phyloP scores from a whole-genome alignment of 1,140 invertebrate genomes.

The Zaprionus nigranus region DNA sequence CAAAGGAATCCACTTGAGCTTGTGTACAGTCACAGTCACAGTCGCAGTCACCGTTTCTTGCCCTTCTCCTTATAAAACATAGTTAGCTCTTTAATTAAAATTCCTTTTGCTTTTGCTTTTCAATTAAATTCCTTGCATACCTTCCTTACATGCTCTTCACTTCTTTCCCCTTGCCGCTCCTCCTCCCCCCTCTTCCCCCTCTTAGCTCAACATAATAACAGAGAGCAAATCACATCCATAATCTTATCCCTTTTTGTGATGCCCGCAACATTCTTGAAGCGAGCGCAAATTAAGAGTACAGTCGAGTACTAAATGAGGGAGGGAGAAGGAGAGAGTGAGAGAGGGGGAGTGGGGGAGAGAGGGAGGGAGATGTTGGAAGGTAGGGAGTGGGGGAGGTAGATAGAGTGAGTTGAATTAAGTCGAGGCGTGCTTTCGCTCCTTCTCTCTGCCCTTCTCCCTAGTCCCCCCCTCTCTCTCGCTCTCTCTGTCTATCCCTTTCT shows the following conservation, averaged over 20 bases:
- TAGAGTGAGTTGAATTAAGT: constrained; percentile 31
- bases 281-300: constrained; percentile 68
- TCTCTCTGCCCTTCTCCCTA: too few species aligned
- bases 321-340: background rate
- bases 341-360: background rate
- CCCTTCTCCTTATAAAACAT: background rate
- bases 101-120: constrained; percentile 25
- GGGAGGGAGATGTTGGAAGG: background rate
- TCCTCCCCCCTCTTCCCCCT: background rate
- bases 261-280: constrained; percentile 29
- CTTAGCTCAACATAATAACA: background rate
- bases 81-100: constrained; percentile 37
- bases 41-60: background rate
- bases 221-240: constrained; percentile 60
- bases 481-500: too few species aligned
- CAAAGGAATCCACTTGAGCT: background rate
- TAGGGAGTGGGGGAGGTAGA: background rate
- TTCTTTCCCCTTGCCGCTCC: background rate
- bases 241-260: constrained; percentile 19
- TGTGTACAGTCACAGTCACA: background rate
- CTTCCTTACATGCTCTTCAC: background rate
- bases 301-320: constrained; percentile 27
- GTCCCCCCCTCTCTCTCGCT: background rate
- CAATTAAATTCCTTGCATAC: constrained; percentile 1
- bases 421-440: constrained; percentile 27